Conservation (phyloP, 2,797 vertebrate species). For the Spatula clypeata region DNA sequence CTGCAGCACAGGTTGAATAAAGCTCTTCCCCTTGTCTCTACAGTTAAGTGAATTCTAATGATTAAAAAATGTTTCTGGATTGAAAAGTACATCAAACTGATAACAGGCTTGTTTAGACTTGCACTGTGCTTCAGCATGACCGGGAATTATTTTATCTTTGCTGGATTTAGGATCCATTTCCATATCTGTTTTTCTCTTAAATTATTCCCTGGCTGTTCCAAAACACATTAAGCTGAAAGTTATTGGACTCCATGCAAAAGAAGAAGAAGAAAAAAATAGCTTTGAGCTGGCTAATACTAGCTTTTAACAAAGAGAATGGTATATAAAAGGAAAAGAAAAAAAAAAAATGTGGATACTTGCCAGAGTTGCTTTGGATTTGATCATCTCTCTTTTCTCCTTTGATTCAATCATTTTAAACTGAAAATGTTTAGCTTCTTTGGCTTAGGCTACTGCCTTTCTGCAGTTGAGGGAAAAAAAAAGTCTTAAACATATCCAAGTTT, state of each 20-base stretch:
- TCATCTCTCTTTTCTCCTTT: neutral
- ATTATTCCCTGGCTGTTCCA: neutral
- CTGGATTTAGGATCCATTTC: neutral
- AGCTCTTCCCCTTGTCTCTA: neutral
- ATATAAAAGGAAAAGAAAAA: neutral
- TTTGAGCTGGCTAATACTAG: neutral
- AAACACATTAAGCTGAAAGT: neutral
- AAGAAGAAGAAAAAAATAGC: neutral
- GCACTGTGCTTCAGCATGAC: neutral
- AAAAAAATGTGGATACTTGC: neutral
- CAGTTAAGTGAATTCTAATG: neutral
- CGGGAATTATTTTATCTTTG: neutral
- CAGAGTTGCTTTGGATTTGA: constrained; percentile 14
- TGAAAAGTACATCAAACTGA: neutral
- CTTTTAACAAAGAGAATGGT: neutral
- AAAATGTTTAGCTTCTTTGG: constrained; percentile 3
- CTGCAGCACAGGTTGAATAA: neutral
- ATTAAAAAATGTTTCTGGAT: neutral
- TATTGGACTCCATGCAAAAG: neutral
- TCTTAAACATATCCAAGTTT: neutral
- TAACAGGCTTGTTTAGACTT: neutral
- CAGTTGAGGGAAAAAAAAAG: neutral
- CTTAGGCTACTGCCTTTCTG: neutral
- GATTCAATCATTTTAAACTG: constrained; percentile 11
- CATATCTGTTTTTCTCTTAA: neutral